Evolutionary conservation across 2,888 invertebrate genomes (phyloP), one percentile per base, ranked within the genome.

Genomic region (Lasius fuliginosus): DNA sequence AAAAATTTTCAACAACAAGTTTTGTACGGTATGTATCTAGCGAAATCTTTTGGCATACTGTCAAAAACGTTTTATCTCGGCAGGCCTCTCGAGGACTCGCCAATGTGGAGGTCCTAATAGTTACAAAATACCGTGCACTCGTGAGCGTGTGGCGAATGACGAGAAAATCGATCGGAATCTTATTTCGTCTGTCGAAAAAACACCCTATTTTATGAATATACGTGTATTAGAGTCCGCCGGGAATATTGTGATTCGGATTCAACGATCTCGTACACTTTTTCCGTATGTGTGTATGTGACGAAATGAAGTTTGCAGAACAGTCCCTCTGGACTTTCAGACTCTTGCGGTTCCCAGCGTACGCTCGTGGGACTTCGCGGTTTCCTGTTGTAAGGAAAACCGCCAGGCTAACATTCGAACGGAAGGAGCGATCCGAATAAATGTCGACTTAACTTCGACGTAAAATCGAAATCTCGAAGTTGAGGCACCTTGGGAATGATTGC

Each of bases 301-400:
- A 84, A 89, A 89, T 87, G 89, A 89, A 89, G 89, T 89, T 89
- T 89, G 84, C 85, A 69, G 89, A 89, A 84, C 89, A 84, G 87
- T 85, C 89, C 83, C 89, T 69, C 46, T 69, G 53, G 89, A 87
- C 89, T 88, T 89, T 79, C 84, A 84, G 82, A 82, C 87, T 89
- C 85, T 85, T 76, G 71, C 83, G 74, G 86, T 73, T 89, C 85
- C 82, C 77, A 79, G 83, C 81, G 82, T 79, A 30, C 68, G 76
- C 86, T 82, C 77, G 74, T 60, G 79, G 68, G 82, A 65, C 77
- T 62, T 82, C 53, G 46, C 84, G 84, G 83, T 89, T 89, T 84
- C 68, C 87, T 77, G 83, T 88, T 85, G 85, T 68, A 71, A 68
- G 71, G 83, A 83, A 85, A 85, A 89, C 79, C 84, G 83, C 58